phyloP scores from a whole-genome alignment of 2,888 invertebrate species.

The Thymelicus lineola region DNA sequence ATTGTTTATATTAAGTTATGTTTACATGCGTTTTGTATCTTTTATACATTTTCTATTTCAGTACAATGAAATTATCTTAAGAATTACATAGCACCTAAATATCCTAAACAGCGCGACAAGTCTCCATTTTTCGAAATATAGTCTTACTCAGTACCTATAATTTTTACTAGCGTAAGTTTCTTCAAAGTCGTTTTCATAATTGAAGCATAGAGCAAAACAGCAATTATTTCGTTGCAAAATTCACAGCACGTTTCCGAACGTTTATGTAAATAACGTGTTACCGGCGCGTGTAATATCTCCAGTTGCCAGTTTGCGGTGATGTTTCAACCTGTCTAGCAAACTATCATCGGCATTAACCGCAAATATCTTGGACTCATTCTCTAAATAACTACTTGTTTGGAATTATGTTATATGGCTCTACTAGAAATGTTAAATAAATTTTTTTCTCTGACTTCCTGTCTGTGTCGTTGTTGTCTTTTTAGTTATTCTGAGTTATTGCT shows the following conservation, averaged over 20 bases:
- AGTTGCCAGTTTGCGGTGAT: slow-evolving; percentile 23
- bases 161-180: slow-evolving; percentile 20
- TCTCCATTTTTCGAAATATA: slow-evolving; percentile 12
- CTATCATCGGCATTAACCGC: slow-evolving; percentile 16
- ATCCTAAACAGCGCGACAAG: background rate
- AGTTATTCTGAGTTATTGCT: too few relatives aligned
- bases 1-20: too few relatives aligned
- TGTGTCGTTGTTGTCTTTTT: too few relatives aligned
- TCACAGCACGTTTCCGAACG: slow-evolving; percentile 34
- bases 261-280: slow-evolving; percentile 36
- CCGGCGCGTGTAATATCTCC: background rate
- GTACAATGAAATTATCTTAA: too few relatives aligned
- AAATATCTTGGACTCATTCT: slow-evolving; percentile 2
- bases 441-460: too few relatives aligned
- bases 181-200: slow-evolving; percentile 32
- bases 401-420: background rate
- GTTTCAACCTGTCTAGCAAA: slow-evolving; percentile 20
- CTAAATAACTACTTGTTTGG: background rate
- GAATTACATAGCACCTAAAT: too few relatives aligned
- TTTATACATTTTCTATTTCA: too few relatives aligned
- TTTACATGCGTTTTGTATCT: too few relatives aligned
- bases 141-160: slow-evolving; percentile 10
- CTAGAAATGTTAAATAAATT: too few relatives aligned
- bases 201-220: slow-evolving; percentile 24
- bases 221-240: slow-evolving; percentile 32